These are phyloP conservation scores for Agrotis segetum DNA, from an alignment of 2,888 invertebrate species.

Conservation along the genomic window DNA sequence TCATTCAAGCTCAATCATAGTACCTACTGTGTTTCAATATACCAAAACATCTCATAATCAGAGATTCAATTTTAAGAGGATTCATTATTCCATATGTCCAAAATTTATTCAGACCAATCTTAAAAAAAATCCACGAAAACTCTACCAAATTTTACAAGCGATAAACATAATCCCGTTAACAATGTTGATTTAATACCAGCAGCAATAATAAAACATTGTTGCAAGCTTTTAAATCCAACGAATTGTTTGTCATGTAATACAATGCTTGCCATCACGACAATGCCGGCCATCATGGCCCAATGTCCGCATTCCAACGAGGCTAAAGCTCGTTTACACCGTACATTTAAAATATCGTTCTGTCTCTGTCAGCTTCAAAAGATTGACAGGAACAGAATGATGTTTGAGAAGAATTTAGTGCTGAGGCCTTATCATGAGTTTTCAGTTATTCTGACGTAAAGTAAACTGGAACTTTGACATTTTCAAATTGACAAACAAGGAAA, in stretches of 20 bases:
- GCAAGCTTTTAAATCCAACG: constrained; percentile 11
- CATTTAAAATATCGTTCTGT: constrained; percentile 17
- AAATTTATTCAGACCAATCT: background rate
- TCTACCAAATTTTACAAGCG: background rate
- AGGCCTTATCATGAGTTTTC: no score
- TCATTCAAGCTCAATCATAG: no score
- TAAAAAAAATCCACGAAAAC: background rate
- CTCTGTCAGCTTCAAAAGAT: background rate
- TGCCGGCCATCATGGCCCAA: constrained; percentile 5
- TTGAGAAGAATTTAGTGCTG: background rate
- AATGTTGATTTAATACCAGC: constrained; percentile 13
- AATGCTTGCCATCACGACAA: background rate
- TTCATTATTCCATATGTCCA: background rate
- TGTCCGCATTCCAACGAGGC: background rate
- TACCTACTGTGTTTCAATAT: no score
- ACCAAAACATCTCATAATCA: background rate
- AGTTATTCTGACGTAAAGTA: no score
- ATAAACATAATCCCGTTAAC: background rate
- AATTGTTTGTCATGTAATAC: constrained; percentile 15
- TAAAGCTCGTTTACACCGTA: background rate
- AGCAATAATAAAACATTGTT: background rate
- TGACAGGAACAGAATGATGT: background rate
- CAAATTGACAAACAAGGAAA: no score
- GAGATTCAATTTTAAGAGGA: no score
- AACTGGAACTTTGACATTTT: no score